Percentiles rank a stretch among this genome's conserved stretches.
Evolutionary conservation across 1,140 invertebrate genomes (phyloP).

Genomic region (Tetraneura akinire): DNA sequence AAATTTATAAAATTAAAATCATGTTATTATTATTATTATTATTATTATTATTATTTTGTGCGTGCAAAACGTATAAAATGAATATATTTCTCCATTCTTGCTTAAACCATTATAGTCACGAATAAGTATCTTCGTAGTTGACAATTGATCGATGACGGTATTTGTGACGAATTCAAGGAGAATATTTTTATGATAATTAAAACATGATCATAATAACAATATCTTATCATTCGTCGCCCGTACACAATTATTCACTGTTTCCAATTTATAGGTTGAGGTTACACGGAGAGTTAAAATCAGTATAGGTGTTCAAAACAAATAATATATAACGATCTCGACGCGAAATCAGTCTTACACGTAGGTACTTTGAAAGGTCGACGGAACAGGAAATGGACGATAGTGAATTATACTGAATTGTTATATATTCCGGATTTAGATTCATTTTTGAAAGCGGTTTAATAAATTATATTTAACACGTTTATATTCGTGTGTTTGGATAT

Average conservation of each 20-base stretch:
- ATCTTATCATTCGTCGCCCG: not conserved
- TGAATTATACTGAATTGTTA: no score
- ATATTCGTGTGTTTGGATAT: not conserved
- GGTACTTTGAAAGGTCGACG: no score
- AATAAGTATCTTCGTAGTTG: not conserved
- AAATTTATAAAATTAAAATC: no score
- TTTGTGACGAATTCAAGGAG: not conserved
- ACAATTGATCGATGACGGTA: constrained; percentile 4
- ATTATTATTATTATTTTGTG: not conserved
- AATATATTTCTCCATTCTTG: not conserved
- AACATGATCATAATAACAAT: no score
- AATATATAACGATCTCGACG: not conserved
- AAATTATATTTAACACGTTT: constrained; percentile 14
- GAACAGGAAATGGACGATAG: not conserved
- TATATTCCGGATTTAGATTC: constrained; percentile 16
- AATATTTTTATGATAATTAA: not conserved
- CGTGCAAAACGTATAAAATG: not conserved
- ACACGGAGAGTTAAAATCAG: not conserved
- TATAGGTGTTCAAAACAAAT: constrained; percentile 9
- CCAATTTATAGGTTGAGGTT: constrained; percentile 28
- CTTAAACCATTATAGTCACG: not conserved
- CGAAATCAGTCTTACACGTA: not conserved
- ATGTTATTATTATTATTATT: not conserved
- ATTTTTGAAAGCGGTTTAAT: not conserved
- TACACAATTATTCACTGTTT: constrained; percentile 22